A percentile compares a stretch with the other conserved stretches of the same genome.
These are phyloP conservation scores for Scartelaos histophorus DNA, from an alignment of 2,113 vertebrate genomes.

Conservation along the genomic window DNA sequence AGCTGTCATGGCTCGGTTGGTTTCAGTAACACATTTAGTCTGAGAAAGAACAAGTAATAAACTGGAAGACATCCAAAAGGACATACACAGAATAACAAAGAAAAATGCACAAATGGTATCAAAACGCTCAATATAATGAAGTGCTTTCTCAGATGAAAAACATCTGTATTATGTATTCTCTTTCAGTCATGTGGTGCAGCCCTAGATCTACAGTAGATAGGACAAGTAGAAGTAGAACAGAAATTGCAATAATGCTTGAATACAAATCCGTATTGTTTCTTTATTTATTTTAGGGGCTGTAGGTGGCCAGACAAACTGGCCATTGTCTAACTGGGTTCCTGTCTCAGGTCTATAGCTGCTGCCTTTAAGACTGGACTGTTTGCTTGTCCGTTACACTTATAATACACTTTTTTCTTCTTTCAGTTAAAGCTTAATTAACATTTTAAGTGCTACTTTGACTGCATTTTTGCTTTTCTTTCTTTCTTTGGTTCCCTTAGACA, in stretches of 20 bases:
- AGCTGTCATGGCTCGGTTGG: conserved; percentile 65
- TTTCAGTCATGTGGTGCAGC: not conserved
- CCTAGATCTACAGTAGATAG: conserved; percentile 6
- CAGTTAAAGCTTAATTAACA: not conserved
- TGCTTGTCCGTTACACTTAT: not conserved
- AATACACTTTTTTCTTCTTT: not conserved
- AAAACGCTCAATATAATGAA: conserved; percentile 1
- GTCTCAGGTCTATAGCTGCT: not conserved
- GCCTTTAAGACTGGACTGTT: not conserved
- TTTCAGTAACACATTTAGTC: conserved; percentile 56
- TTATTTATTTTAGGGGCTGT: not conserved
- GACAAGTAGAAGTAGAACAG: not conserved
- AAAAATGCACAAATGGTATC: conserved; percentile 12
- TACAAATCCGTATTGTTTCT: not conserved
- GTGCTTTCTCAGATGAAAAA: conserved; percentile 1
- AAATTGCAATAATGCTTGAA: not conserved
- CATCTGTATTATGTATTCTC: not conserved
- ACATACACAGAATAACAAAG: conserved; percentile 18
- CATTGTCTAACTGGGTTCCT: not conserved
- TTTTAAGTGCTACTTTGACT: not conserved
- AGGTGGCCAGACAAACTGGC: not conserved
- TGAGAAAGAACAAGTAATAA: conserved; percentile 30
- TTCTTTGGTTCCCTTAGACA: not conserved
- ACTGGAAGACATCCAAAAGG: conserved; percentile 12
- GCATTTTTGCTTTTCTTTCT: not conserved